These are phyloP conservation scores for Drosophila pallidifrons DNA, from an alignment of 1,140 invertebrate genomes.

Conservation along the genomic window DNA sequence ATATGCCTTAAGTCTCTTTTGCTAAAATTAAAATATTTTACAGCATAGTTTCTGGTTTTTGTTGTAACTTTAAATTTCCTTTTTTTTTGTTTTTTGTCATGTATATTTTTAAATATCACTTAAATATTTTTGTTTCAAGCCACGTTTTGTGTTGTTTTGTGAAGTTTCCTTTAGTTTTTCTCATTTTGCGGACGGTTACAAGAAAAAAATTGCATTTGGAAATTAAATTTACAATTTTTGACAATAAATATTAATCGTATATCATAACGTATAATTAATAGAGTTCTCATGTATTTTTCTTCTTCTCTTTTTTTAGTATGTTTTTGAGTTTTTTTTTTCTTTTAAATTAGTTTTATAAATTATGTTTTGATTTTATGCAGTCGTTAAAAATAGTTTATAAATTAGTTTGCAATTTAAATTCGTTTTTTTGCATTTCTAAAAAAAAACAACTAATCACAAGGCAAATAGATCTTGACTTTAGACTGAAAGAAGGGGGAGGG, in stretches of 20 bases:
- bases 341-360: slow-evolving; percentile 62
- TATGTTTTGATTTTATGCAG: slow-evolving; percentile 62
- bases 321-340: slow-evolving; percentile 15
- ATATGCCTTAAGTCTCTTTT: slow-evolving; percentile 68
- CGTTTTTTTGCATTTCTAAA: slow-evolving; percentile 54
- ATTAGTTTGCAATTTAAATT: slow-evolving; percentile 74
- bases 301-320: slow-evolving; percentile 26
- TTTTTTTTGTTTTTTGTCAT: slow-evolving; percentile 23
- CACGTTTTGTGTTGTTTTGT: slow-evolving; percentile 56
- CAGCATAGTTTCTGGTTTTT: slow-evolving; percentile 50
- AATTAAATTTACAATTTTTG: slow-evolving; percentile 62
- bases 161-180: slow-evolving; percentile 25
- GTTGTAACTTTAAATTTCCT: slow-evolving; percentile 42
- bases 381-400: slow-evolving; percentile 67
- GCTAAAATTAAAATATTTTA: slow-evolving; percentile 74
- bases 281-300: slow-evolving; percentile 54
- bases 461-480: slow-evolving; percentile 72
- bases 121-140: slow-evolving; percentile 72
- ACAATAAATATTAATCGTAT: slow-evolving; percentile 67
- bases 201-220: slow-evolving; percentile 53
- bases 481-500: slow-evolving; percentile 17
- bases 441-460: slow-evolving; percentile 80
- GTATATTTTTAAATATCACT: slow-evolving; percentile 72
- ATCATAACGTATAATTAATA: slow-evolving; percentile 39
- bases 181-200: slow-evolving; percentile 64